Evolutionary conservation across 2,113 vertebrate species (phyloP), one percentile per base, ranked within the genome.

Genomic region (Syngnathus scovelli): DNA sequence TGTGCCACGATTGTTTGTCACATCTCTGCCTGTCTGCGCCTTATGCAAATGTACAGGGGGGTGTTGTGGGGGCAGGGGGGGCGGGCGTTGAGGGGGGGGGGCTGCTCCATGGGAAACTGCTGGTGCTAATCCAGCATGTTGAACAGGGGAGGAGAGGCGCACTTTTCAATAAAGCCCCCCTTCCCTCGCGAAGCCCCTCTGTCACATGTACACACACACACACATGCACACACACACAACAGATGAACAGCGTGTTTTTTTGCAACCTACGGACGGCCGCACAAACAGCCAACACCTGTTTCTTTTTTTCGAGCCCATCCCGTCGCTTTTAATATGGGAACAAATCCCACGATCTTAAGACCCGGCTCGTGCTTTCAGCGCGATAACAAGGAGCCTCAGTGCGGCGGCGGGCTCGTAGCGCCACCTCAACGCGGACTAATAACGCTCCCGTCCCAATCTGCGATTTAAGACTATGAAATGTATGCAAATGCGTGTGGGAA

Each of bases 41-140:
- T 86, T 91, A 92, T 92, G 90, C 89, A 90, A 91, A 92, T 92
- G 78, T 56, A 46, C 64, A 76, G 78, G 78, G 80, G 70, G 76
- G 55, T 56, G 64, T 78, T 79, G 55, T 11, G 27, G 55, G 15
- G 11, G 12, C 23, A 21, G 9, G 51, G n/a, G n/a, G 51, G 7
- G 19, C 7, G 46, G 15, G 46, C 6, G 46, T 6, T 18, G 55
- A 58, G 62, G 83, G 79, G 79, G 79, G 71, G 77, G 70, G 71
- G 74, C 79, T 56, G 79, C 83, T 86, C 88, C 90, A 90, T 92
- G 91, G 91, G 91, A 92, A 92, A 90, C 87, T 90, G 86, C 86
- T 89, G 86, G 85, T 90, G 88, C 86, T 91, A 92, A 92, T 92
- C 91, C 90, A 89, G 85, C 82, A 89, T 88, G 89, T 90, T 90